These are phyloP conservation scores for Meloidogyne hapla DNA, from an alignment of 1,140 invertebrate genomes.

Conservation along the genomic window DNA sequence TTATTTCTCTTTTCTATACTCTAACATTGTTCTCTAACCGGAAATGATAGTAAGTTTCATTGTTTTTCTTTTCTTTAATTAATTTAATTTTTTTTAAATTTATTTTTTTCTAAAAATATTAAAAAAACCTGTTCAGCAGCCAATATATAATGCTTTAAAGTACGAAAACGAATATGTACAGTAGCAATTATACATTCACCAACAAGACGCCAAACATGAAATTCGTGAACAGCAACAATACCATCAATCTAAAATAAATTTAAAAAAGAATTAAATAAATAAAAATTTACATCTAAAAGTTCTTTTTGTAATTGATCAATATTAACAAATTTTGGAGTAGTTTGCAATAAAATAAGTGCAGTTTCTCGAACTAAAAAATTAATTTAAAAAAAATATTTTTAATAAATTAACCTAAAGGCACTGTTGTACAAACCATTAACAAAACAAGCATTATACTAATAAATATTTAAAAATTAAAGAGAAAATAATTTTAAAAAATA, in stretches of 20 bases:
- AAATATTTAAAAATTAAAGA: slow-evolving; percentile 43
- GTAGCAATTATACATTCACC: slow-evolving; percentile 67
- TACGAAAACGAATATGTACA: slow-evolving; percentile 68
- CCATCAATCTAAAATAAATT: slow-evolving; percentile 66
- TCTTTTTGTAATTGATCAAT: slow-evolving; percentile 66
- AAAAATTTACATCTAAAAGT: slow-evolving; percentile 64
- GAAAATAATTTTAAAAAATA: slow-evolving; percentile 41
- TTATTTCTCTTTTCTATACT: too few relatives aligned
- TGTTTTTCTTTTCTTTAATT: too few relatives aligned
- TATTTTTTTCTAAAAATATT: too few relatives aligned
- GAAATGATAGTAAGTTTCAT: too few relatives aligned
- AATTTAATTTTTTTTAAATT: too few relatives aligned
- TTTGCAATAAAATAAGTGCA: slow-evolving; percentile 69
- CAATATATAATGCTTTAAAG: slow-evolving; percentile 67
- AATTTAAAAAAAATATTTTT: slow-evolving; percentile 31
- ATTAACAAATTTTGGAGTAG: slow-evolving; percentile 69
- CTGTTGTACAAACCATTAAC: slow-evolving; percentile 68
- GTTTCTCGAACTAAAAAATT: slow-evolving; percentile 67
- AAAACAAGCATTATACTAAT: slow-evolving; percentile 68
- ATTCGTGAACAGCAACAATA: slow-evolving; percentile 69
- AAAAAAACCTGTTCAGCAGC: slow-evolving; percentile 67
- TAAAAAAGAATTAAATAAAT: not conserved
- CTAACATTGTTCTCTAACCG: too few relatives aligned
- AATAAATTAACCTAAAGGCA: slow-evolving; percentile 66
- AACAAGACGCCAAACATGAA: slow-evolving; percentile 71